Evolutionary conservation across 2,113 vertebrate genomes (phyloP).

Genomic region (Tricholaema leucomelas): DNA sequence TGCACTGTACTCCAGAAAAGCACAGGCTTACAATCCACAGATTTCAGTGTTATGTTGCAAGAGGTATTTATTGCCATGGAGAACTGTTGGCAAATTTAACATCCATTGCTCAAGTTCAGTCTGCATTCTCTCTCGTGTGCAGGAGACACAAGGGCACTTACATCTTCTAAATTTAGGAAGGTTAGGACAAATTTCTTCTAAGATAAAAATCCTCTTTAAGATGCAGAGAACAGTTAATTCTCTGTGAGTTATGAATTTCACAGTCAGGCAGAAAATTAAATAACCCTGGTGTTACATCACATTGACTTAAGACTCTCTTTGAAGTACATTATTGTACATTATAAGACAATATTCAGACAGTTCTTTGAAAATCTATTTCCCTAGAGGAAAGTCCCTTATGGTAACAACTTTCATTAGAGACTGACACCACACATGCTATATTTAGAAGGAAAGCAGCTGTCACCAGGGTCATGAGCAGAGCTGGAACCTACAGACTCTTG

Average conservation of each 20-base stretch:
- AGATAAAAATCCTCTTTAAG: not conserved
- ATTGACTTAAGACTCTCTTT: slow-evolving; percentile 25
- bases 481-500: not conserved
- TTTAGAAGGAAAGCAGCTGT: not conserved
- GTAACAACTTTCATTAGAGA: not conserved
- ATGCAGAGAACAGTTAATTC: not conserved
- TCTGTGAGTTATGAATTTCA: not conserved
- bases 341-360: not conserved
- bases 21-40: not conserved
- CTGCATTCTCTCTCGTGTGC: not conserved
- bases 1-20: not conserved
- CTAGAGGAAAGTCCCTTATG: not conserved
- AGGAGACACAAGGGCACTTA: not conserved
- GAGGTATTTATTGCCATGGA: slow-evolving; percentile 35
- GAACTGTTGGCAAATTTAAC: slow-evolving; percentile 17
- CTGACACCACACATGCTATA: not conserved
- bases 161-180: not conserved
- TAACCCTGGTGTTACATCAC: not conserved
- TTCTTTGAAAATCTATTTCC: not conserved
- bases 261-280: not conserved
- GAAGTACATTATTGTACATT: slow-evolving; percentile 11
- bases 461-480: not conserved
- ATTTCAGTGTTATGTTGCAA: slow-evolving; percentile 50
- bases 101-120: slow-evolving; percentile 23
- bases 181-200: not conserved